Evolutionary conservation across 2,113 vertebrate species (phyloP).

Genomic region (Peromyscus polionotus): DNA sequence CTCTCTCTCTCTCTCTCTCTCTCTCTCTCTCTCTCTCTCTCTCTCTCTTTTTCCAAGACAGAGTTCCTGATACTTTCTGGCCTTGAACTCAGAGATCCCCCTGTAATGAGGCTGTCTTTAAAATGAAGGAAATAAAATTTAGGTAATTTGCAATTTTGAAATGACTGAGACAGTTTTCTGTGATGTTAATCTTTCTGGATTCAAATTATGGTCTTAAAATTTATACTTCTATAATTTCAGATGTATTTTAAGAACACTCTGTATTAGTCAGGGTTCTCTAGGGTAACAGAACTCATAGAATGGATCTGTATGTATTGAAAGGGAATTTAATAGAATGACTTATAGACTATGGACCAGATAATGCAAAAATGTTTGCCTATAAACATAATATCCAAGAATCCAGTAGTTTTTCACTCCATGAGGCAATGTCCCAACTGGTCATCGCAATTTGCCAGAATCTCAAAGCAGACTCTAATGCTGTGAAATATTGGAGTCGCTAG

Average conservation of each 20-base stretch:
- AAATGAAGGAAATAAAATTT: neutral
- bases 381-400: no score
- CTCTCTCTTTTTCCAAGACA: no score
- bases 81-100: no score
- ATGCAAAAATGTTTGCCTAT: neutral
- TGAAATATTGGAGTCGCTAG: no score
- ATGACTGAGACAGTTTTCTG: neutral
- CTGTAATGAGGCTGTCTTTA: neutral
- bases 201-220: neutral
- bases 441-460: no score
- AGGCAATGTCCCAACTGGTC: no score
- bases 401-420: no score
- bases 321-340: neutral
- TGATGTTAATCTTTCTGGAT: neutral
- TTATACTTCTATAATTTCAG: neutral
- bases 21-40: no score
- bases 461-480: no score
- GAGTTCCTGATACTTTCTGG: no score
- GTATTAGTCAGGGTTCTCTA: neutral
- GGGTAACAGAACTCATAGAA: neutral
- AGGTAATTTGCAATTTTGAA: neutral
- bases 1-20: no score
- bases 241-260: neutral
- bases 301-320: neutral
- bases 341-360: rapidly evolving